Conservation (phyloP, 2,797 vertebrate genomes). For the Sebastolobus altivelis region DNA sequence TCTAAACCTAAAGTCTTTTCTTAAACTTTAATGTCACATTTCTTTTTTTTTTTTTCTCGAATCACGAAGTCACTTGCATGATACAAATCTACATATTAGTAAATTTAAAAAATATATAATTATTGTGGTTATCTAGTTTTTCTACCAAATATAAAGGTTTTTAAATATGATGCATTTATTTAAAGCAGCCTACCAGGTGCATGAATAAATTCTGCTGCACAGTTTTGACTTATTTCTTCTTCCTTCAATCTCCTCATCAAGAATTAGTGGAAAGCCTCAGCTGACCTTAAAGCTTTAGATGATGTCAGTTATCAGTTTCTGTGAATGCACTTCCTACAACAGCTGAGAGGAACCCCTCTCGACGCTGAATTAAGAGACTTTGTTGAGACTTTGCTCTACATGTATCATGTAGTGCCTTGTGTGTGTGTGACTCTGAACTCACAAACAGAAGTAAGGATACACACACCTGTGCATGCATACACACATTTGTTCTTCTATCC, state of each 20-base stretch:
- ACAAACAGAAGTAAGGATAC: slow-evolving; percentile 33
- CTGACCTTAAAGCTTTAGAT: slow-evolving; percentile 35
- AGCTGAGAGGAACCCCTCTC: slow-evolving; percentile 45
- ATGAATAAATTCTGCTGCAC: neutral
- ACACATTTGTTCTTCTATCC: slow-evolving; percentile 50
- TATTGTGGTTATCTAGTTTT: neutral
- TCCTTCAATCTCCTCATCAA: slow-evolving; percentile 26
- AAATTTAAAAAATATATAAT: neutral
- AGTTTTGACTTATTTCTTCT: neutral
- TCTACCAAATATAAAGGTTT: neutral
- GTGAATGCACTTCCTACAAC: slow-evolving; percentile 40
- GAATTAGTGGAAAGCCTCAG: slow-evolving; percentile 19
- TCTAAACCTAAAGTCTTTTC: neutral
- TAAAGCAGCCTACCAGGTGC: neutral
- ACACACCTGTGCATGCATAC: slow-evolving; percentile 45
- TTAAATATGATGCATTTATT: slow-evolving; percentile 14
- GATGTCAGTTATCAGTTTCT: slow-evolving; percentile 49
- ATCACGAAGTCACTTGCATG: neutral
- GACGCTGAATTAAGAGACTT: slow-evolving; percentile 31
- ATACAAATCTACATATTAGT: neutral
- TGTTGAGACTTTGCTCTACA: slow-evolving; percentile 37
- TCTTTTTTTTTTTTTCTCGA: neutral
- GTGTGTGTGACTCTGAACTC: slow-evolving; percentile 34
- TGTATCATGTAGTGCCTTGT: slow-evolving; percentile 22
- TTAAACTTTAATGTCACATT: neutral